Percentiles rank a stretch among this genome's conserved stretches.
Evolutionary conservation across 2,797 vertebrate genomes (phyloP).

Genomic region (Sebastes minor): DNA sequence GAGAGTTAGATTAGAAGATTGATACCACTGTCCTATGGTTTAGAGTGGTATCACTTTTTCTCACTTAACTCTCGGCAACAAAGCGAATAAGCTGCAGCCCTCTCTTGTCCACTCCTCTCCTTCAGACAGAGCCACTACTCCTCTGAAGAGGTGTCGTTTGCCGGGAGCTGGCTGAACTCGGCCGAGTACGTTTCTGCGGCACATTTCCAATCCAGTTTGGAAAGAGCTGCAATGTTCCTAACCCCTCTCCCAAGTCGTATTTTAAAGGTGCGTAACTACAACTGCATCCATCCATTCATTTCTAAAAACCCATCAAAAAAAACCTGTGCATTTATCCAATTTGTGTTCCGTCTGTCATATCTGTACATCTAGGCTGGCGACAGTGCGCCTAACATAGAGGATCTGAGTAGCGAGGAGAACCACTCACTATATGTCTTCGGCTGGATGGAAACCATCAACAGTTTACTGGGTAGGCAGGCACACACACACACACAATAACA

Average conservation of each 20-base stretch:
- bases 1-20: background rate
- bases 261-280: slow-evolving; percentile 56
- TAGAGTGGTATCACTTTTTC: background rate
- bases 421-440: slow-evolving; percentile 72
- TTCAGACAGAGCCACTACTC: slow-evolving; percentile 79
- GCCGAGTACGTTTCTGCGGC: slow-evolving; percentile 80
- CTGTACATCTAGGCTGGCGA: slow-evolving; percentile 56
- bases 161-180: slow-evolving; percentile 73
- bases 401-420: slow-evolving; percentile 85
- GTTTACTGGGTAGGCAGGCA: slow-evolving; percentile 75
- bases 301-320: background rate
- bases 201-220: slow-evolving; percentile 76
- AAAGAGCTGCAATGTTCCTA: slow-evolving; percentile 68
- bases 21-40: background rate
- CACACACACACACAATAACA: background rate
- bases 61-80: background rate
- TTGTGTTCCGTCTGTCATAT: fast-evolving
- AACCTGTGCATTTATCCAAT: fast-evolving
- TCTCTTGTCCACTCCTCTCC: slow-evolving; percentile 6
- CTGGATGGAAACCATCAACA: slow-evolving; percentile 67
- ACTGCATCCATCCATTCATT: background rate
- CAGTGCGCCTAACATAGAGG: slow-evolving; percentile 69
- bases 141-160: slow-evolving; percentile 79
- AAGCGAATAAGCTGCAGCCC: background rate
- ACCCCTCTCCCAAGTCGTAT: slow-evolving; percentile 80